Evolutionary conservation across 2,888 invertebrate genomes (phyloP), one percentile per base, ranked within the genome.

Genomic region (Liodrosophila aerea): DNA sequence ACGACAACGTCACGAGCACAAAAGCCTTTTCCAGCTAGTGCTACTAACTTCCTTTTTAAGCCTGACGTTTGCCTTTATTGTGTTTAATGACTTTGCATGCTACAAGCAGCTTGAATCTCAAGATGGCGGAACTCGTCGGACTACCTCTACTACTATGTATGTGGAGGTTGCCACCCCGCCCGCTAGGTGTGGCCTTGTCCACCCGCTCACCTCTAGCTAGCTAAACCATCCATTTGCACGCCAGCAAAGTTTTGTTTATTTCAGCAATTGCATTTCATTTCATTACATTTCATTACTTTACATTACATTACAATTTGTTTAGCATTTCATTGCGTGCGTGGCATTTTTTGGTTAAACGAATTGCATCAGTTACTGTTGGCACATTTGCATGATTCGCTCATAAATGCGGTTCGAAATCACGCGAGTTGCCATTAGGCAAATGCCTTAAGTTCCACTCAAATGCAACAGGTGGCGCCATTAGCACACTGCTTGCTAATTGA

Each of bases 1-100:
- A 78, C 85, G 82, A 78, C 69, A 82, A 82, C 82, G 58, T 68
- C 73, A 78, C 76, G 82, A 78, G 63, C 58, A 54, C 53, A 67
- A 67, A 50, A 47, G 59, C 15, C 54, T 44, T 47, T 52, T 30
- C 41, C 58, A 53, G 58, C 39, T 22, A 39, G 36, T n/a, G 22
- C 22, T 22, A 22, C 22, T 18, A 61, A 65, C 56, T 70, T 70
- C 63, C 72, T 56, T 57, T 57, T 34, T 52, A 52, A 70, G 58
- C 70, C 75, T 75, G 72, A 46, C 77, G 50, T 61, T 62, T 62
- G 61, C 62, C 66, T 64, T 73, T 71, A 47, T 54, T 61, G 57
- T 81, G 71, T 76, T 84, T 81, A 84, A 84, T 81, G 77, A 71
- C 84, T 73, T 80, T 67, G 77, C 84, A 76, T 74, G 72, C 76